Evolutionary conservation across 1,140 invertebrate species (phyloP).

Genomic region (Schlechtendalia chinensis): DNA sequence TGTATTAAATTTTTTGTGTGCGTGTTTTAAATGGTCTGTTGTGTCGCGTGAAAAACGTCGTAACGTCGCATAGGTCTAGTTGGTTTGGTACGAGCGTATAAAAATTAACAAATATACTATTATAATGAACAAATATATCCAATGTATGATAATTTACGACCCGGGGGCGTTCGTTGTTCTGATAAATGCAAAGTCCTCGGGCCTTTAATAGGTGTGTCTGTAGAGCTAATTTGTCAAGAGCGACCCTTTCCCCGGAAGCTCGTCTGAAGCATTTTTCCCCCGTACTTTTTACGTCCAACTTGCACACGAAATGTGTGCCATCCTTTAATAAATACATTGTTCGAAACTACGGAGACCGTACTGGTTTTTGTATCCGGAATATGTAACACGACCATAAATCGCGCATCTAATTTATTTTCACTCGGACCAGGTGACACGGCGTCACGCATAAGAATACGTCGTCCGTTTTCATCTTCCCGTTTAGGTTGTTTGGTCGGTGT

Average conservation of each 20-base stretch:
- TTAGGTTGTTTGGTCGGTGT: background rate
- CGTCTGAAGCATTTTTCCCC: background rate
- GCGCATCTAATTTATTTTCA: slow-evolving; percentile 18
- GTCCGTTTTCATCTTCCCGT: background rate
- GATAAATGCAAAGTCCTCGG: slow-evolving; percentile 11
- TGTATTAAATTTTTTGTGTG: too few relatives aligned
- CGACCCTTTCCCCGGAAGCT: background rate
- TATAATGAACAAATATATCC: background rate
- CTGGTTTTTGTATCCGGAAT: background rate
- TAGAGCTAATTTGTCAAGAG: slow-evolving; percentile 32
- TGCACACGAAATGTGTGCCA: background rate
- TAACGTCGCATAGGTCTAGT: too few relatives aligned
- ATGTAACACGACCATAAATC: slow-evolving; percentile 16
- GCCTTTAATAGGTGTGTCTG: slow-evolving; percentile 25
- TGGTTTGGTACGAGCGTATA: background rate
- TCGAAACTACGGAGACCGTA: slow-evolving; percentile 1
- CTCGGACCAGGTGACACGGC: background rate
- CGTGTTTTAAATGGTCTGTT: too few relatives aligned
- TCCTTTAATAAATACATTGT: slow-evolving; percentile 16
- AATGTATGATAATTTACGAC: background rate
- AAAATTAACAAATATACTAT: background rate
- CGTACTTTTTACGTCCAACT: background rate
- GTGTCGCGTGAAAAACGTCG: too few relatives aligned
- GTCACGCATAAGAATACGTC: background rate
- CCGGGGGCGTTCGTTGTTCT: slow-evolving; percentile 5